Base-by-base conservation (phyloP, 2,113 vertebrate species). In the Eolophus roseicapilla region DNA sequence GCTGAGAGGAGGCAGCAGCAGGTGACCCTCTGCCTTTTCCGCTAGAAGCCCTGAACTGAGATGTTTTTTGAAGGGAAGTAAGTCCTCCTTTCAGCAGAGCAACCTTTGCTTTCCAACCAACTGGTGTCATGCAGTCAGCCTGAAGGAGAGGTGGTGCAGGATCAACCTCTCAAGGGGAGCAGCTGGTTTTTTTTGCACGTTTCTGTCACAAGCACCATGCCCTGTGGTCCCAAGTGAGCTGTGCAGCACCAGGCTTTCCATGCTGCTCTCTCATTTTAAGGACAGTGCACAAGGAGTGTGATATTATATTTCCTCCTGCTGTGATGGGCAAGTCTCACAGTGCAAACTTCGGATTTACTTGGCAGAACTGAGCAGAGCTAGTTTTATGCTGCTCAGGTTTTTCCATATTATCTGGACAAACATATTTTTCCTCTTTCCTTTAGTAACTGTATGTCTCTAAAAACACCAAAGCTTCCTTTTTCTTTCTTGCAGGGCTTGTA, bases 101-200 rank as follows among this genome's bases (percentile, higher is more conserved):
- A 3, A 25, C 62, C 74, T 78, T 62, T 67, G 43, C 33, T 46
- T 79, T 57, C 29, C 39, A 27, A 3, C 8, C n/a, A 7, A 6
- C 11, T 5, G 10, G 57, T 55, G 63, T 49, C n/a, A 9, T 0
- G 1, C 49, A 17, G 25, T 14, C 35, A 62, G 52, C 21, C 68
- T 1, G 14, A 43, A 53, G 77, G 60, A 70, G 73, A 0, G 0
- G 73, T 19, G 77, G 24, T 63, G 46, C 37, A 17, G 82, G 41
- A 29, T 39, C 16, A 0, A 5, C 20, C n/a, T 52, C 15, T 68
- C 25, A 18, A 0, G 0, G 69, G 9, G n/a, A 47, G 39, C 60
- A 74, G 70, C 59, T 7, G 1, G 8, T 33, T 90, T 49, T 79
- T 69, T 86, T 71, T 0, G 0, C 79, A 27, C 4, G 0, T 60